Conservation (phyloP, 2,113 vertebrate genomes). For the Tretioscincus oriximinensis region DNA sequence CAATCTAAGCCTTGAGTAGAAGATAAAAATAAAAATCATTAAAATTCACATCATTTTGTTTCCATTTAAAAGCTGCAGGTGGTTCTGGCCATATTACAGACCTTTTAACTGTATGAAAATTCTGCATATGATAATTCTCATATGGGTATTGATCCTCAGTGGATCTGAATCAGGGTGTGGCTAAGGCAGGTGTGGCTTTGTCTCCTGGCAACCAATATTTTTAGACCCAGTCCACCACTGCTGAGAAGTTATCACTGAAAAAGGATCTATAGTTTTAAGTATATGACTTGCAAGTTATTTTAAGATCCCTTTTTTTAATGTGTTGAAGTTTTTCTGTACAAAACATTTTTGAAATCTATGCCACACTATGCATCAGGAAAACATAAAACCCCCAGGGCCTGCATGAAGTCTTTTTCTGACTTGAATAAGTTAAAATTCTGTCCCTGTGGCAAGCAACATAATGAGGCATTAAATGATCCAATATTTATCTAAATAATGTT, state of each 20-base stretch:
- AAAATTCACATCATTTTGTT: neutral
- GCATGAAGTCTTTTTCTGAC: too few relatives aligned
- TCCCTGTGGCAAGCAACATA: too few relatives aligned
- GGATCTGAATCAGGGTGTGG: neutral
- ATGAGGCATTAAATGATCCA: too few relatives aligned
- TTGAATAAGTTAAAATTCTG: too few relatives aligned
- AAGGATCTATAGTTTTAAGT: neutral
- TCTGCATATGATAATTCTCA: too few relatives aligned
- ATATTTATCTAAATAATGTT: too few relatives aligned
- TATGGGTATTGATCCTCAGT: neutral
- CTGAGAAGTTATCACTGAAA: neutral
- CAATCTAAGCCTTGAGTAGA: too few relatives aligned
- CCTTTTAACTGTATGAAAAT: too few relatives aligned
- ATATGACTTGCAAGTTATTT: neutral
- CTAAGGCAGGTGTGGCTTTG: too few relatives aligned
- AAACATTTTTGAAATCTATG: neutral
- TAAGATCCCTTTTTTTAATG: neutral
- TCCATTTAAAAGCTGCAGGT: neutral
- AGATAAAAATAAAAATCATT: too few relatives aligned
- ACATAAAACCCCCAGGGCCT: neutral
- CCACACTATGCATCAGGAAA: neutral
- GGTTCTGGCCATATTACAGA: too few relatives aligned
- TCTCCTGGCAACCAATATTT: neutral
- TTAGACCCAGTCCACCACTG: neutral
- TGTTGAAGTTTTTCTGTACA: neutral